phyloP scores from a whole-genome alignment of 2,888 invertebrate species.

The Galerucella pusilla region DNA sequence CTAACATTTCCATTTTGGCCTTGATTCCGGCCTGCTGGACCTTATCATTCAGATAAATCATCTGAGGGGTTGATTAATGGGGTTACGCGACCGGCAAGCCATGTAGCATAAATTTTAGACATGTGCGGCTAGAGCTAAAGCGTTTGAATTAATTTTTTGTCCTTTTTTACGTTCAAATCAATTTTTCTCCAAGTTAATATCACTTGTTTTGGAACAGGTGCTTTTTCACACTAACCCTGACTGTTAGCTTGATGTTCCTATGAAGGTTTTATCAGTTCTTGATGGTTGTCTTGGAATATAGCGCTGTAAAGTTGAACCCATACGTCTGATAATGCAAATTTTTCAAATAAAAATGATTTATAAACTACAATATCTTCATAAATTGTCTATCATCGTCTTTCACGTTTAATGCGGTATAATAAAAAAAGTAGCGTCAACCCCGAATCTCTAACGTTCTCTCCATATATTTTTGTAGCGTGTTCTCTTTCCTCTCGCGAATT shows the following conservation, averaged over 20 bases:
- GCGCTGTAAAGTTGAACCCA: too few species aligned
- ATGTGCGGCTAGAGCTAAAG: conserved; percentile 14
- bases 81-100: conserved; percentile 12
- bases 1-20: conserved; percentile 22
- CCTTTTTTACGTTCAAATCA: too few species aligned
- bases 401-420: conserved; percentile 2
- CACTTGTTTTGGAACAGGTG: too few species aligned
- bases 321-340: too few species aligned
- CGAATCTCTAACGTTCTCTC: conserved; percentile 22
- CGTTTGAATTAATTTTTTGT: conserved; percentile 27
- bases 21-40: conserved; percentile 19
- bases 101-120: conserved; percentile 24
- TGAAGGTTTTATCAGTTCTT: too few species aligned
- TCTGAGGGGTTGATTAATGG: conserved; percentile 31
- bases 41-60: conserved; percentile 36
- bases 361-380: background rate
- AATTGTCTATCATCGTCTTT: too few species aligned
- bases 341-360: too few species aligned
- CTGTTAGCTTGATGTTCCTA: too few species aligned
- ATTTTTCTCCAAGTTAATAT: too few species aligned
- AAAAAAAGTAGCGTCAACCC: background rate
- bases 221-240: too few species aligned
- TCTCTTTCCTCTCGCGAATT: conserved; percentile 23
- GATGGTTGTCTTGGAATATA: too few species aligned
- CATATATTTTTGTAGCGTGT: conserved; percentile 23